Evolutionary conservation across 2,888 invertebrate genomes (phyloP).

Genomic region (Bellardia bayeri): DNA sequence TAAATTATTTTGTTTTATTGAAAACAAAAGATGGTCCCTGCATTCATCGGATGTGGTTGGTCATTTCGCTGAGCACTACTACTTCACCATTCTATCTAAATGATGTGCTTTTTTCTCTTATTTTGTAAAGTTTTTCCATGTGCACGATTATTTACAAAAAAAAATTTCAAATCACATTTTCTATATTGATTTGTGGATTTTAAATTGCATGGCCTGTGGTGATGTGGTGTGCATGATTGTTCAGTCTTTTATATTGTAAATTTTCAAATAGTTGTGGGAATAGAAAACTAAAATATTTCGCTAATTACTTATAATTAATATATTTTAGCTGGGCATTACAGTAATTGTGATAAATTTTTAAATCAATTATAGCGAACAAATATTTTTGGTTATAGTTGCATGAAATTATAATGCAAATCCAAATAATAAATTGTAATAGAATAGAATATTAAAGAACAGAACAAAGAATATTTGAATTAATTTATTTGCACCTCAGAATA

Average conservation of each 20-base stretch:
- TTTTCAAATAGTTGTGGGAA: neutral
- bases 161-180: constrained; percentile 62
- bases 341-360: neutral
- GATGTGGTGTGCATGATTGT: neutral
- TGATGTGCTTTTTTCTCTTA: neutral
- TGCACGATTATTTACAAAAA: constrained; percentile 60
- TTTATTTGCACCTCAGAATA: too few species aligned
- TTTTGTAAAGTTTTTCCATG: constrained; percentile 3
- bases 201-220: constrained; percentile 62
- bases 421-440: too few species aligned
- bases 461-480: too few species aligned
- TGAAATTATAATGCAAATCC: neutral
- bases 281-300: constrained; percentile 10
- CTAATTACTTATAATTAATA: constrained; percentile 31
- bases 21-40: constrained; percentile 54
- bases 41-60: constrained; percentile 65
- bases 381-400: neutral
- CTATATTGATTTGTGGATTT: constrained; percentile 64
- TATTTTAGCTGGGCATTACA: constrained; percentile 6
- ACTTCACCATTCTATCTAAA: neutral
- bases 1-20: constrained; percentile 40
- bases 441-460: too few species aligned
- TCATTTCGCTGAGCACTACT: constrained; percentile 49
- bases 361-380: neutral
- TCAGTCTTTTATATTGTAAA: constrained; percentile 8